These are phyloP conservation scores for Irena cyanogastra DNA, from an alignment of 2,113 vertebrate genomes.

Conservation along the genomic window DNA sequence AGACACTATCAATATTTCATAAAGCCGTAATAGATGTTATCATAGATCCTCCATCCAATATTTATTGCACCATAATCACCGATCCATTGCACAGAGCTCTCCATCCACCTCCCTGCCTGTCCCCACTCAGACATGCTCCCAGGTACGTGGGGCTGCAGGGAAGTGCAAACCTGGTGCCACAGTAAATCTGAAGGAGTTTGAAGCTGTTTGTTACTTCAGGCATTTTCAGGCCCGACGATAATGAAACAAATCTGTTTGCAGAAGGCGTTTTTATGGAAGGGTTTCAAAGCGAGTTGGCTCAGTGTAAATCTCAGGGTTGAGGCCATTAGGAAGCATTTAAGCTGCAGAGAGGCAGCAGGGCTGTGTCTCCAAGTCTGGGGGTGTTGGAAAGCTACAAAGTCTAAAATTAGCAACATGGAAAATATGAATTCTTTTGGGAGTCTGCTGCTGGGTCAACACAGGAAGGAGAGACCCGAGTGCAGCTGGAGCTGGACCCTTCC, in stretches of 20 bases:
- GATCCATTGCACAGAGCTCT: not conserved
- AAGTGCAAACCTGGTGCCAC: not conserved
- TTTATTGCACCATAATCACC: slow-evolving; percentile 56
- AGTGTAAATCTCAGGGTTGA: slow-evolving; percentile 37
- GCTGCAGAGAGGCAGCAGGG: not conserved
- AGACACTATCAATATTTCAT: slow-evolving; percentile 69
- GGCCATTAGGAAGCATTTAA: slow-evolving; percentile 48
- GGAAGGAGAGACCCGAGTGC: not conserved
- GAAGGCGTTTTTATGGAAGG: slow-evolving; percentile 47
- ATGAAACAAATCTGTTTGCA: slow-evolving; percentile 64
- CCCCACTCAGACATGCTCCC: not conserved
- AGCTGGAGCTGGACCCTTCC: not conserved
- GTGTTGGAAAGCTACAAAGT: not conserved
- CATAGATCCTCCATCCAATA: slow-evolving; percentile 61
- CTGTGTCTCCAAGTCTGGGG: not conserved
- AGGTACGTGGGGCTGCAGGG: not conserved
- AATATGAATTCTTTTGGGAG: not conserved
- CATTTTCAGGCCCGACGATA: not conserved
- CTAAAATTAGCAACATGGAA: not conserved
- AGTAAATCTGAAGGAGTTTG: slow-evolving; percentile 29
- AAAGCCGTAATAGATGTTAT: slow-evolving; percentile 65
- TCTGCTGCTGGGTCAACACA: not conserved
- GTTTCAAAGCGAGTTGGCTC: slow-evolving; percentile 37
- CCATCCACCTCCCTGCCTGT: not conserved
- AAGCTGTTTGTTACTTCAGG: slow-evolving; percentile 54